Base-by-base conservation (phyloP, 2,113 vertebrate species). In the Oryzias celebensis region DNA sequence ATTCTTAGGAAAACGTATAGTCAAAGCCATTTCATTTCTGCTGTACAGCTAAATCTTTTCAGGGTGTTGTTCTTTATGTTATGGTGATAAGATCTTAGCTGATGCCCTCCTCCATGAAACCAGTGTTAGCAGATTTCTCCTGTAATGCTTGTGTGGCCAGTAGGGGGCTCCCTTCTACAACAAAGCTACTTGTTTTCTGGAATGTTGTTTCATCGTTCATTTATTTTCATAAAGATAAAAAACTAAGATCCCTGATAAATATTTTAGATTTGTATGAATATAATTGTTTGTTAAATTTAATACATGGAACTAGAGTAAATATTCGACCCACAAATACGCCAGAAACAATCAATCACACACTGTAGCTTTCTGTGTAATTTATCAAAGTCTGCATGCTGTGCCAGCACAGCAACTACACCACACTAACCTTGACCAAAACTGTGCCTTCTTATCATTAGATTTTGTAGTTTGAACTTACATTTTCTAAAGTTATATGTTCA, bases 101-200 rank as follows among this genome's bases (percentile, higher is more conserved):
- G 79, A 85, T 26, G 16, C 63, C 18, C 77, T 77, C 61, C 75
- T 87, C 59, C 45, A 31, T 48, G 75, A 68, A 24, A 48, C 18
- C 23, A 63, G 52, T 48, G 42, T 49, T 57, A 52, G 50, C n/a
- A 46, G 24, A 28, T 28, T 28, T 28, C 26, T 28, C 18, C 58
- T 14, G 4, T 16, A 1, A 45, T 7, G 2, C 17, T 48, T 10
- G 10, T 48, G n/a, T n/a, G 17, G 8, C 45, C 45, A 47, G n/a
- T 47, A n/a, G n/a, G 5, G 7, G n/a, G 45, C 17, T 8, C n/a
- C 16, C 16, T n/a, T n/a, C 16, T 12, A 36, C 36, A 36, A 12
- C 36, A 36, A 18, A 3, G 7, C 17, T 3, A 18, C 17, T n/a
- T 1, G 45, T 18, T 20, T 12, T 36, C 8, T 36, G 10, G 12